These are phyloP conservation scores for Panthera uncia DNA, from an alignment of 2,113 vertebrate species.

Conservation along the genomic window DNA sequence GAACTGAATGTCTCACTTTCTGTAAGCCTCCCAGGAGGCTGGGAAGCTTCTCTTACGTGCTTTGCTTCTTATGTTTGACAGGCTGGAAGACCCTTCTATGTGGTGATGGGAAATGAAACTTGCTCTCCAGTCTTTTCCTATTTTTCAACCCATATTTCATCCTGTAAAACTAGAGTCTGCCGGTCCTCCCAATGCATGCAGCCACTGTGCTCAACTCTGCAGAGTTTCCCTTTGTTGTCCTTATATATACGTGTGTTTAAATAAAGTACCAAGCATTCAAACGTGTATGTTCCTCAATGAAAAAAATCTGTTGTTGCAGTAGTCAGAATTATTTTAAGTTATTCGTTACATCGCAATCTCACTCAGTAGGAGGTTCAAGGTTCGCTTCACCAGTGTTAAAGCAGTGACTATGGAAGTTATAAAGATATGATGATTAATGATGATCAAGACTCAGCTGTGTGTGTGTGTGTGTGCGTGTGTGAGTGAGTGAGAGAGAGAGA, in stretches of 20 bases:
- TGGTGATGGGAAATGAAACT: conserved; percentile 86
- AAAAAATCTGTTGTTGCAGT: conserved; percentile 57
- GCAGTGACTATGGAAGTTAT: not conserved
- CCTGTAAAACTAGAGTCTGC: conserved; percentile 75
- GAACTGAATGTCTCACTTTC: not conserved
- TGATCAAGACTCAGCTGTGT: not conserved
- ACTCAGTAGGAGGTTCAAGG: not conserved
- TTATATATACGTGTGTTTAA: conserved; percentile 87
- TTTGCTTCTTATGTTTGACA: conserved; percentile 79
- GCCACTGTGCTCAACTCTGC: conserved; percentile 77
- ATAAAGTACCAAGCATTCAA: conserved; percentile 88
- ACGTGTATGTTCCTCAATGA: conserved; percentile 76
- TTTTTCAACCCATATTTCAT: conserved; percentile 78
- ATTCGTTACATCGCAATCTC: conserved; percentile 71
- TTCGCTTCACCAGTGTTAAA: conserved; percentile 52
- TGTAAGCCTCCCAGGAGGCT: not conserved
- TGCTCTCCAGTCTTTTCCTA: conserved; percentile 75
- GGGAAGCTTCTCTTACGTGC: not conserved
- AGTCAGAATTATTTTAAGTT: conserved; percentile 69
- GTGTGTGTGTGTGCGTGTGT: not conserved
- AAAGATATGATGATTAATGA: conserved; percentile 35
- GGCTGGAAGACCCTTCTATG: conserved; percentile 89
- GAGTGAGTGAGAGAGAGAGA: not conserved
- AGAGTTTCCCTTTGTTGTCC: conserved; percentile 75
- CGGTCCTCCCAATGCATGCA: conserved; percentile 83